These are phyloP conservation scores for Echeneis naucrates DNA, from an alignment of 2,797 vertebrate genomes.

Conservation along the genomic window DNA sequence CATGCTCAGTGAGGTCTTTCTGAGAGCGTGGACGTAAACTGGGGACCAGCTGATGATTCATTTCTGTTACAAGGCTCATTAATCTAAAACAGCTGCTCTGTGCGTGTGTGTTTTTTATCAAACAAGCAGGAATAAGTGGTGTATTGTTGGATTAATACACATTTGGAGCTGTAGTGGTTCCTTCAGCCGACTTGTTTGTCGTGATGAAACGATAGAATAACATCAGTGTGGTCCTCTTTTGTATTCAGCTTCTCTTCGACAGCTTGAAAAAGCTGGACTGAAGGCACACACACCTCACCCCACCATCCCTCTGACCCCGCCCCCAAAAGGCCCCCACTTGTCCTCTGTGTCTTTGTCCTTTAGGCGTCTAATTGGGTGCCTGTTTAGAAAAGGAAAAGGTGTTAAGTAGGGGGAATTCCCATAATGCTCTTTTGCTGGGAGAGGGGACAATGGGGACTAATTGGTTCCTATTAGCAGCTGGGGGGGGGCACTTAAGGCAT, in stretches of 20 bases:
- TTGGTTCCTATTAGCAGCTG: constrained; percentile 70
- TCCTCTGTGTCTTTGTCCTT: constrained; percentile 82
- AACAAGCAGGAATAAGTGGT: too few species aligned
- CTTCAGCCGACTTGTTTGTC: not conserved
- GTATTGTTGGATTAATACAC: not conserved
- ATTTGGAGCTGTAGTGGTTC: not conserved
- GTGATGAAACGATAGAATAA: constrained; percentile 19
- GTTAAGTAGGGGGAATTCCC: constrained; percentile 79
- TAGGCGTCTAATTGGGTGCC: constrained; percentile 82
- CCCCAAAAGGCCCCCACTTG: constrained; percentile 69
- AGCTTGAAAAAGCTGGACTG: constrained; percentile 22
- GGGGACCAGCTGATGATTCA: too few species aligned
- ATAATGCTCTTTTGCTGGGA: constrained; percentile 72
- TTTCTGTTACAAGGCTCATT: too few species aligned
- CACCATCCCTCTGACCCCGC: not conserved
- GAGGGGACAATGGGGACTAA: constrained; percentile 68
- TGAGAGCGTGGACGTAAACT: too few species aligned
- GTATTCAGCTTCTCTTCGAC: constrained; percentile 24
- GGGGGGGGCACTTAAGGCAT: constrained; percentile 50
- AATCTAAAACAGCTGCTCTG: too few species aligned
- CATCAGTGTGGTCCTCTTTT: too few species aligned
- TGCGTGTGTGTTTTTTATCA: too few species aligned
- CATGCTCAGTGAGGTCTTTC: too few species aligned
- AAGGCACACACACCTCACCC: constrained; percentile 42
- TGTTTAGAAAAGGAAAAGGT: constrained; percentile 82